Evolutionary conservation across 2,113 vertebrate species (phyloP), one percentile per base, ranked within the genome.

Genomic region (Clarias gariepinus): DNA sequence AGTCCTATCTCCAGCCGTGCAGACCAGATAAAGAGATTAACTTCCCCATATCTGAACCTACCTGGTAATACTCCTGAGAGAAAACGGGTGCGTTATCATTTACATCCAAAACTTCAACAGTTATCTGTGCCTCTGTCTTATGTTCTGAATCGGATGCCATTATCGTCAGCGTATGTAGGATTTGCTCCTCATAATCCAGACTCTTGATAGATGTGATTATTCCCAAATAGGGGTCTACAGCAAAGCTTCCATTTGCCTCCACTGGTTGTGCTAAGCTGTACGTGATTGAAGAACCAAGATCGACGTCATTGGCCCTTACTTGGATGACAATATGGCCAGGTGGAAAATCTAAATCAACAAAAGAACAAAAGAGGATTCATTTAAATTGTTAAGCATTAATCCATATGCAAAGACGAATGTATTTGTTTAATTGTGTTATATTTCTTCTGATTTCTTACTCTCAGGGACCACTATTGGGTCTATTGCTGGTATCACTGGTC

Each of bases 21-120:
- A 58, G n/a, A 80, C 12, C 30, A 41, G 18, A 61, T 58, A 57
- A 66, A 23, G 13, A 33, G 9, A 36, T 80, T 12, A 21, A 21
- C 33, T 30, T 25, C 74, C 63, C 55, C 63, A 55, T 25, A 74
- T 68, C 28, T 28, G 64, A 47, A 68, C 30, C 68, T 52, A 89
- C 95, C 94, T 98, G 96, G 91, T 99, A 99, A 3, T 86, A 95
- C 87, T 96, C 94, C 90, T 95, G 93, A 68, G 92, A 92, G 93
- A 99, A 99, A 73, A 95, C 88, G 0, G 98, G 98, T 57, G 95
- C 92, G 2, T 98, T 98, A 91, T 99, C 97, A 81, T 98, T 99
- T 90, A 97, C 33, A 23, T 99, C 97, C 86, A 96, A 84, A 85
- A 99, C 93, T 69, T 85, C 89, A 89, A 99, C 86, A 5, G 55